phyloP scores from a whole-genome alignment of 2,797 vertebrate genomes.

The Esox masquinongy region DNA sequence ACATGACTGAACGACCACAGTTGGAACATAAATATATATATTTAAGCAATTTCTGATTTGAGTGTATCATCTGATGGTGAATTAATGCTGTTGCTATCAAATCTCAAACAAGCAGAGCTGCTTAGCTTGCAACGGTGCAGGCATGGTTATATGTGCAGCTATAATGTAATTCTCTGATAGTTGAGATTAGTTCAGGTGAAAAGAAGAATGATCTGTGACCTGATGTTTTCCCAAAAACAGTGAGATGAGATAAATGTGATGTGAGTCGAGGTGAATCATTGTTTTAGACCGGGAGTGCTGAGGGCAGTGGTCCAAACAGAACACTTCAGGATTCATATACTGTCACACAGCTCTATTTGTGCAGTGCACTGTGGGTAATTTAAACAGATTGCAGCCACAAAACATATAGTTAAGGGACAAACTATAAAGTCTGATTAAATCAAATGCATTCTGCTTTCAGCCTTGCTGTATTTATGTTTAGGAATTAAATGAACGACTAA shows the following conservation, averaged over 20 bases:
- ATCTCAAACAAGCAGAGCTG: too few species aligned
- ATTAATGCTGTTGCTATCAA: too few species aligned
- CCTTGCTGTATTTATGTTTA: background rate
- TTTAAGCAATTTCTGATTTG: too few species aligned
- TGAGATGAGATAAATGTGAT: constrained; percentile 9
- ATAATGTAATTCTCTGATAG: background rate
- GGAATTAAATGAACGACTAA: background rate
- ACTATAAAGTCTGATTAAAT: too few species aligned
- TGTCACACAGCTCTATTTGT: constrained; percentile 1
- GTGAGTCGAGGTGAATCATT: constrained; percentile 29
- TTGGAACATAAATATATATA: too few species aligned
- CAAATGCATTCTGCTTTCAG: background rate
- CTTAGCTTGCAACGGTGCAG: background rate
- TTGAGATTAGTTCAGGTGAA: background rate
- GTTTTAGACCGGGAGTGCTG: constrained; percentile 26
- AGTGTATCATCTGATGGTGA: too few species aligned
- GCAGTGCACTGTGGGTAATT: background rate
- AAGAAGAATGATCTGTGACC: background rate
- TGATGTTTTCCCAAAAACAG: constrained; percentile 8
- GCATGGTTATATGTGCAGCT: background rate
- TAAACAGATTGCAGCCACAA: background rate
- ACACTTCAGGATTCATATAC: constrained; percentile 14
- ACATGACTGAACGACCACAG: too few species aligned
- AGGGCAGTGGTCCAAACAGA: constrained; percentile 23
- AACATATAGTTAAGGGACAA: background rate